Evolutionary conservation across 2,113 vertebrate species (phyloP).

Genomic region (Pristiophorus japonicus): DNA sequence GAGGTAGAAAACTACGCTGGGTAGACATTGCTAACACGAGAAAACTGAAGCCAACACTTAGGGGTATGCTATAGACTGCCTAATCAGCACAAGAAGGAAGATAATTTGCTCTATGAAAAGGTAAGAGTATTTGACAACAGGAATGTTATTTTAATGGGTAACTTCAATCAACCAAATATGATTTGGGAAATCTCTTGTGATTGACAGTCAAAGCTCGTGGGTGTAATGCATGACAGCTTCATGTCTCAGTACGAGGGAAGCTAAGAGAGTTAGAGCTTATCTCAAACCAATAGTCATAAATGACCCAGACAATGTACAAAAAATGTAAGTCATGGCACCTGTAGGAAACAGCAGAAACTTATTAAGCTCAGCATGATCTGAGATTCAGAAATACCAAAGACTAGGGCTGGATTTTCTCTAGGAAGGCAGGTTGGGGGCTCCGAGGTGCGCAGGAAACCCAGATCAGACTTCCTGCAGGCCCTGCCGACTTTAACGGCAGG

Average conservation of each 20-base stretch:
- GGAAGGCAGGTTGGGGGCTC: too few species aligned
- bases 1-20: background rate
- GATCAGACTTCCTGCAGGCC: too few species aligned
- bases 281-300: background rate
- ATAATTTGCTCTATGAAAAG: background rate
- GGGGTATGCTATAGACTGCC: background rate
- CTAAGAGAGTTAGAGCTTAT: background rate
- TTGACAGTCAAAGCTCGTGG: background rate
- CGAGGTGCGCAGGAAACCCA: too few species aligned
- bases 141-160: background rate
- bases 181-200: background rate
- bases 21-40: background rate
- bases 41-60: background rate
- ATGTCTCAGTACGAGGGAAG: background rate
- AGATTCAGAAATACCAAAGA: too few species aligned
- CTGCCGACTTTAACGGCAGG: too few species aligned
- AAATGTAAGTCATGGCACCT: background rate
- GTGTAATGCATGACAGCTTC: conserved; percentile 10
- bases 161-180: background rate
- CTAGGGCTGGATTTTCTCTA: too few species aligned
- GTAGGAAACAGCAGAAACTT: background rate
- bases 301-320: background rate
- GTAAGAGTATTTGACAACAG: background rate
- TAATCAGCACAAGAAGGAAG: background rate
- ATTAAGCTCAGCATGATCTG: background rate